phyloP scores from a whole-genome alignment of 2,797 vertebrate species.

The Eulemur albifrons region DNA sequence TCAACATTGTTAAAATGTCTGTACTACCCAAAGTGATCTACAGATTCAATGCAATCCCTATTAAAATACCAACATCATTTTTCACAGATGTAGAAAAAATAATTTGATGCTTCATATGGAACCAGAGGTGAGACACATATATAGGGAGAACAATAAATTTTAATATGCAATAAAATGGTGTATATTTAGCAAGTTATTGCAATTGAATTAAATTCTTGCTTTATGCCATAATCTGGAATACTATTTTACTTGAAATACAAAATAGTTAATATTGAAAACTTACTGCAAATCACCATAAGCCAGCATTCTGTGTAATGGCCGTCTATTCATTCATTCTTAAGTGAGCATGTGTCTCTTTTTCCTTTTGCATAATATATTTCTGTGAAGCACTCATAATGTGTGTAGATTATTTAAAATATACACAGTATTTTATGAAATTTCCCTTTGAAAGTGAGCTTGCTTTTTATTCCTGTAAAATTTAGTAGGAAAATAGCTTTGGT shows the following conservation, averaged over 20 bases:
- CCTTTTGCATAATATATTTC: neutral
- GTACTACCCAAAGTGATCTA: no score
- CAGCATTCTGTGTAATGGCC: neutral
- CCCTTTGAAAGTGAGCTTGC: neutral
- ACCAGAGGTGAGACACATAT: no score
- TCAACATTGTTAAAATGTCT: no score
- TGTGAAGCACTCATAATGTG: neutral
- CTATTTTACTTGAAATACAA: slow-evolving; percentile 21
- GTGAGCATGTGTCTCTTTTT: neutral
- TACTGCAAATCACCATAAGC: neutral
- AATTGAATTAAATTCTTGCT: slow-evolving; percentile 8
- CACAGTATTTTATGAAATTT: neutral
- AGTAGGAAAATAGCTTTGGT: neutral
- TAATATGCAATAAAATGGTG: neutral
- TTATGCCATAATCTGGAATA: neutral
- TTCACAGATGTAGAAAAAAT: no score
- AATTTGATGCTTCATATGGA: no score
- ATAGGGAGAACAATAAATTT: neutral
- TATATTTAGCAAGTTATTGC: neutral
- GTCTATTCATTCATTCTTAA: neutral
- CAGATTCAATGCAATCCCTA: no score
- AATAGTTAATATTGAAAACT: neutral
- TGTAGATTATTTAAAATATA: neutral
- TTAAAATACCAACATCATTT: no score
- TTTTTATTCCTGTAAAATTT: slow-evolving; percentile 38